Base-by-base conservation (phyloP, 2,113 vertebrate species). In the Cyprinodon brontotheroides region DNA sequence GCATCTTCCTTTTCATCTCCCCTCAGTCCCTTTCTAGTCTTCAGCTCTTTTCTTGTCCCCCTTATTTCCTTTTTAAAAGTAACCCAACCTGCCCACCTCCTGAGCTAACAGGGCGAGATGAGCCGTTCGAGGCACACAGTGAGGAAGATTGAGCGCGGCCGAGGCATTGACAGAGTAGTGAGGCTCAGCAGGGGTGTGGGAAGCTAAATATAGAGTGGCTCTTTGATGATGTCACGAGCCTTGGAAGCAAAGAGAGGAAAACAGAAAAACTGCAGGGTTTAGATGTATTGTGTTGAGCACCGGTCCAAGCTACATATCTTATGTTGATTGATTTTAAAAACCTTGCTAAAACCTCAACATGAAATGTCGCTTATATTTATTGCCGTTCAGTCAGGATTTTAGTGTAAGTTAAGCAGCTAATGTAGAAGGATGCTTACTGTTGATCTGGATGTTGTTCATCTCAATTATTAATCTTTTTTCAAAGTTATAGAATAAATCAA, bases 211-310 rank as follows among this genome's bases (percentile, higher is more conserved):
- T 95, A 94, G 93, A 88, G 83, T 39, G 38, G 89, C 78, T 84
- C 85, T 92, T 91, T 90, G 92, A 90, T 94, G 93, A 94, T 94
- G 93, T 94, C 93, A 93, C 92, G 65, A 80, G 77, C 85, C 81
- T 60, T 87, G 70, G 81, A 75, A 81, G 86, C 83, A 48, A 85
- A 61, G 63, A 72, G 71, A 89, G 71, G 66, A 79, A 83, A 85
- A 90, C 62, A 36, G 63, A 75, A 72, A 76, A 72, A 68, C 73
- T 81, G 79, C 85, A 70, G 69, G 65, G 66, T 76, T 87, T 41
- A 36, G 78, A 86, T 74, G 78, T 88, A 70, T 62, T 45, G 17
- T 57, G 12, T 70, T 76, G 29, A 63, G 43, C 65, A 64, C 17
- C 53, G 5, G 39, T 22, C 37, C 22, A 61, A 70, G 63, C 37